phyloP scores from a whole-genome alignment of 1,140 invertebrate genomes.

The Hypothenemus hampei region DNA sequence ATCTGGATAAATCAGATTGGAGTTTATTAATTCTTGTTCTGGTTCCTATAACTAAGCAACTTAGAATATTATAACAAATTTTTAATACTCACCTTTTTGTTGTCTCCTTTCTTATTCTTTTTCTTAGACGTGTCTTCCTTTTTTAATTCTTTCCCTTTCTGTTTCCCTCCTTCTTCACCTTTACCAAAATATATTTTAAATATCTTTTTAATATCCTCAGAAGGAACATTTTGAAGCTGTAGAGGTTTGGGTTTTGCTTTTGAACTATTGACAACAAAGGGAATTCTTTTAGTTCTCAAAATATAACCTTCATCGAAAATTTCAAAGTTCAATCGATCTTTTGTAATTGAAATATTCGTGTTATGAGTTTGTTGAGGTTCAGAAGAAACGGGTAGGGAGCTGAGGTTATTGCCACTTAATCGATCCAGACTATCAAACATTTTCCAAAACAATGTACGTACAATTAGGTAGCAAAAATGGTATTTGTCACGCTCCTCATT shows the following conservation, averaged over 20 bases:
- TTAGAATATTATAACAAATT: neutral
- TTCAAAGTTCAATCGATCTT: conserved; percentile 28
- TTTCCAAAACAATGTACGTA: conserved; percentile 21
- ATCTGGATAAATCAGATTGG: neutral
- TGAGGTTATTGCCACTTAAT: conserved; percentile 1
- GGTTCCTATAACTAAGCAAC: neutral
- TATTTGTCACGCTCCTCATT: conserved; percentile 30
- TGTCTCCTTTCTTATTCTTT: neutral
- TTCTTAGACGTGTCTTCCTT: neutral
- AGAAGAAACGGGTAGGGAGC: neutral
- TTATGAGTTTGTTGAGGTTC: neutral
- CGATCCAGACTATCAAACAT: conserved; percentile 15
- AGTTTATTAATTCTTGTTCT: too few species aligned
- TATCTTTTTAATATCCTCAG: conserved; percentile 1
- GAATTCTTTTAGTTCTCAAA: conserved; percentile 17
- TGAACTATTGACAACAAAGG: neutral
- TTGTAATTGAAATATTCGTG: neutral
- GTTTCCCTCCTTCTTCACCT: neutral
- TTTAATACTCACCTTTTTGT: neutral
- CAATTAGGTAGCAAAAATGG: conserved; percentile 17
- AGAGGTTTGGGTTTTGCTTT: conserved; percentile 8
- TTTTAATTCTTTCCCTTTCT: neutral
- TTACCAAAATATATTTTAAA: conserved; percentile 9
- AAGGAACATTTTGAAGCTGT: neutral
- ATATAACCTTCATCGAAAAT: conserved; percentile 30